Conservation (phyloP, 35 echinoderm and acorn worm species). For the Stichopus chloronotus region DNA sequence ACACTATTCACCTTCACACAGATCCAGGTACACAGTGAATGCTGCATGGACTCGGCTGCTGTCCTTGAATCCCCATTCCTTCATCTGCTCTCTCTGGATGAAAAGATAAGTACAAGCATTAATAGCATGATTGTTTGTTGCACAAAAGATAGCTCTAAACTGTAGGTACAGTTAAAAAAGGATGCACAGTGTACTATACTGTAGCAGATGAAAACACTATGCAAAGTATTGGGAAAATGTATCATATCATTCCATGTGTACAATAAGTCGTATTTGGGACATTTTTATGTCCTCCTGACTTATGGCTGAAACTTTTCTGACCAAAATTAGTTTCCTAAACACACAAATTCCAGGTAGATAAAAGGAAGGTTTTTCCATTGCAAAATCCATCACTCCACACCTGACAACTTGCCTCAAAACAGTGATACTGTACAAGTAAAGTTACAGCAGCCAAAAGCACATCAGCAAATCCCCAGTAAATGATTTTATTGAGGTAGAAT, state of each 20-base stretch:
- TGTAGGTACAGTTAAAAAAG: background rate
- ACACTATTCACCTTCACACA: constrained; percentile 78
- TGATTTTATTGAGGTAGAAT: too few species aligned
- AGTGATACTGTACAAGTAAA: too few species aligned
- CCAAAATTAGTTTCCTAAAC: too few species aligned
- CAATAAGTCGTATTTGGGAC: background rate
- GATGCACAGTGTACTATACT: background rate
- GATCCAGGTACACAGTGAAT: constrained; percentile 73
- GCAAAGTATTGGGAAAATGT: background rate
- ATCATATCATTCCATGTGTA: background rate
- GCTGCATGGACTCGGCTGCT: constrained; percentile 43
- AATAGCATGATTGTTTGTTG: background rate
- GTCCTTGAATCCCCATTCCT: constrained; percentile 68
- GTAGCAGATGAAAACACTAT: too few species aligned
- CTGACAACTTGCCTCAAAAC: too few species aligned
- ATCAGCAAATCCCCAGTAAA: too few species aligned
- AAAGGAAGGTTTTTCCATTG: too few species aligned
- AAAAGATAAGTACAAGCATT: background rate
- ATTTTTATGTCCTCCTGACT: too few species aligned
- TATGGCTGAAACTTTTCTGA: too few species aligned
- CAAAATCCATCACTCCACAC: too few species aligned
- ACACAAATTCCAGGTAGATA: too few species aligned
- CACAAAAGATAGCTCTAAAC: background rate
- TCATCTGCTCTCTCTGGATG: constrained; percentile 67
- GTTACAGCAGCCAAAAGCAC: too few species aligned